Conservation (phyloP, 2,888 invertebrate genomes). For the Portevinia maculata region DNA sequence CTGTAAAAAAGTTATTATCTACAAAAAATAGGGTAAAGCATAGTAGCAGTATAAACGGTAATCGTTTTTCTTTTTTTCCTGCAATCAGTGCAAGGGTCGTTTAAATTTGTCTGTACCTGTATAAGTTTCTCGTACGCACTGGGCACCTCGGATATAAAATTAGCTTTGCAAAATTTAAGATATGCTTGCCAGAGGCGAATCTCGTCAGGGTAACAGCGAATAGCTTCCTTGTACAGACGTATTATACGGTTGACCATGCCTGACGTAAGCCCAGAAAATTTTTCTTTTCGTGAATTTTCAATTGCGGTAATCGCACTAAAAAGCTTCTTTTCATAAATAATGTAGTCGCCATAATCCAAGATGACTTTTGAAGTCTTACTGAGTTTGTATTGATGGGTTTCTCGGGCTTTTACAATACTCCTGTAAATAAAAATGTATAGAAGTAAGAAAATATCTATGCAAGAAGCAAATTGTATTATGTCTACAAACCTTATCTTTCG, state of each 20-base stretch:
- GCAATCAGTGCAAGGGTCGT: no score
- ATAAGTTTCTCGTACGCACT: constrained; percentile 86
- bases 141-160: constrained; percentile 84
- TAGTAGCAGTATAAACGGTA: no score
- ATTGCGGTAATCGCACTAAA: constrained; percentile 77
- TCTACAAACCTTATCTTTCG: constrained; percentile 87
- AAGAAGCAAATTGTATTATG: constrained; percentile 18
- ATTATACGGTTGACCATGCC: constrained; percentile 88
- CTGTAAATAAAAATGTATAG: constrained; percentile 64
- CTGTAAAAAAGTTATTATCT: no score
- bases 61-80: no score
- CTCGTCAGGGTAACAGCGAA: constrained; percentile 88
- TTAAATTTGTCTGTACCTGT: no score
- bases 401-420: constrained; percentile 78
- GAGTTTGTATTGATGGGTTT: constrained; percentile 78
- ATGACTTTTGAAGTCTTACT: constrained; percentile 77
- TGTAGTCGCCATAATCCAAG: constrained; percentile 79
- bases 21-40: no score
- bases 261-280: constrained; percentile 87
- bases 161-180: constrained; percentile 90
- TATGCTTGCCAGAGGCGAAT: constrained; percentile 90
- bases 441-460: constrained; percentile 84
- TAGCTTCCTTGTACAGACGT: constrained; percentile 88
- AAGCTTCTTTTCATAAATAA: constrained; percentile 79
- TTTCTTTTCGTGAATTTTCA: constrained; percentile 86